A percentile compares a stretch with the other conserved stretches of the same genome.
Conservation (phyloP, 2,113 vertebrate species). For the Hiodon tergisus region DNA sequence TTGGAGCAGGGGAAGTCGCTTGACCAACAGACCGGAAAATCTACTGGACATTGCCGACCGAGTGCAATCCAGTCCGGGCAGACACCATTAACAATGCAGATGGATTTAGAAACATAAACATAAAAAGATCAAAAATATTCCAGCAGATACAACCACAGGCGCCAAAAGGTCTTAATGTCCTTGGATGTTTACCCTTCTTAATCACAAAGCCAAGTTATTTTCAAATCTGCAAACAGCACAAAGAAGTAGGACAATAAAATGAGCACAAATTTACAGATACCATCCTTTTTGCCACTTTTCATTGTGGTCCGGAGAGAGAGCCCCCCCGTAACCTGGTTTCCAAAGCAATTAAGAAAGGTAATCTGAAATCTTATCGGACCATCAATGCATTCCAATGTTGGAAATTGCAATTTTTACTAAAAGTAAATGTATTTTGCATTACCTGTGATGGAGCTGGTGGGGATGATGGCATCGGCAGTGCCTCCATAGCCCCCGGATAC, state of each 20-base stretch:
- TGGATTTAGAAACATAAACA: no score
- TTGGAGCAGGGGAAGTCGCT: no score
- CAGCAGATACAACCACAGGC: not conserved
- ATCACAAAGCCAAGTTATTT: not conserved
- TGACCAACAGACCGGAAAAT: no score
- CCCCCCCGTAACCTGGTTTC: no score
- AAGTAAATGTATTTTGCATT: not conserved
- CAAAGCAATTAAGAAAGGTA: no score
- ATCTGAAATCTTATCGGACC: no score
- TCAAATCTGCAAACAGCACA: not conserved
- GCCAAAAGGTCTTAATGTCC: not conserved
- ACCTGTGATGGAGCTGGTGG: conserved; percentile 80
- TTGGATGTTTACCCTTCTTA: not conserved
- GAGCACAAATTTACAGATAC: not conserved
- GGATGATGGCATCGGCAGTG: conserved; percentile 83
- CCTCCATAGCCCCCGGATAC: conserved; percentile 94
- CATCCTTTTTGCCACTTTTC: not conserved
- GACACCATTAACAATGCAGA: no score
- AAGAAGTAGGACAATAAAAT: not conserved
- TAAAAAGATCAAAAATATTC: no score
- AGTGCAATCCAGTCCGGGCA: no score
- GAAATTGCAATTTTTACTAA: no score
- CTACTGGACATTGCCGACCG: no score
- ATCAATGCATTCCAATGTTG: no score
- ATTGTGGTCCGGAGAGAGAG: not conserved